These are phyloP conservation scores for Apostichopus parvimensis DNA, from an alignment of 35 echinoderm and acorn worm genomes.

Conservation along the genomic window DNA sequence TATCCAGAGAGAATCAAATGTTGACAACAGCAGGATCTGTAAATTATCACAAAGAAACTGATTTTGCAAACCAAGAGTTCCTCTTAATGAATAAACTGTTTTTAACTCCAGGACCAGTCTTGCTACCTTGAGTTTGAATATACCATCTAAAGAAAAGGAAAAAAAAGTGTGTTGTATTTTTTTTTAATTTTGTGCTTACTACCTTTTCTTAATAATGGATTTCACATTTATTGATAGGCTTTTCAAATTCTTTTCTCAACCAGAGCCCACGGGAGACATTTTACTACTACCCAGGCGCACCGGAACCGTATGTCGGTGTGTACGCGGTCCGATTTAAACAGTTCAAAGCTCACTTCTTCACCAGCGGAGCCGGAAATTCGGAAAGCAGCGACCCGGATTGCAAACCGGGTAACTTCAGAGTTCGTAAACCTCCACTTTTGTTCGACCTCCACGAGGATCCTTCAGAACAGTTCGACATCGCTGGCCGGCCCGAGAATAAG, in stretches of 20 bases:
- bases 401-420: constrained; percentile 22
- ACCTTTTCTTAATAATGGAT: too few relatives aligned
- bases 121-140: too few relatives aligned
- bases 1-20: too few relatives aligned
- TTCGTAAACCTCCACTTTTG: constrained; percentile 72
- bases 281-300: constrained; percentile 67
- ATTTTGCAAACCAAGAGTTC: too few relatives aligned
- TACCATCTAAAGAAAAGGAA: too few relatives aligned
- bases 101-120: too few relatives aligned
- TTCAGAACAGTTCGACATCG: constrained; percentile 78
- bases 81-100: too few relatives aligned
- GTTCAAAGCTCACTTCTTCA: constrained; percentile 95
- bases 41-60: too few relatives aligned
- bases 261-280: constrained; percentile 82
- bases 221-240: not conserved
- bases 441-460: constrained; percentile 86
- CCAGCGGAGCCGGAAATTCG: constrained; percentile 67
- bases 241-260: not conserved
- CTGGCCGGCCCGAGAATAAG: constrained; percentile 23
- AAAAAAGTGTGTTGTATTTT: too few relatives aligned
- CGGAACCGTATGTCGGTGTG: constrained; percentile 61
- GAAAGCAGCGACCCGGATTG: constrained; percentile 79
- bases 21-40: too few relatives aligned
- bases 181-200: too few relatives aligned
- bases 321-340: constrained; percentile 89